Base-by-base conservation (phyloP, 2,797 vertebrate species). In the Microtus agrestis region DNA sequence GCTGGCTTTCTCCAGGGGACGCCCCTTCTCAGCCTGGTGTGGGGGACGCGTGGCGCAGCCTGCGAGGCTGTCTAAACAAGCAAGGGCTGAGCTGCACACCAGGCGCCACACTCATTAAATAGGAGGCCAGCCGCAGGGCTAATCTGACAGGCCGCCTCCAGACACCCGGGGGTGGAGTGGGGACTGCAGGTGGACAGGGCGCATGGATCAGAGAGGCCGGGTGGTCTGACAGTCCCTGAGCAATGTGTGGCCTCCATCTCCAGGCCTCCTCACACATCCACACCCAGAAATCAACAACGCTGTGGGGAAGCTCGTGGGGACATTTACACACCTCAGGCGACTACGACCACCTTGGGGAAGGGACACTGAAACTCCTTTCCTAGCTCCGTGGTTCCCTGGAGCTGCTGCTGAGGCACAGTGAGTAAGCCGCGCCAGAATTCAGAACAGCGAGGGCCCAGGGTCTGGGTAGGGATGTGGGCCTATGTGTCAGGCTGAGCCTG, bases 401-500 rank as follows among this genome's bases (percentile, higher is more conserved):
- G 92, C 34, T 6, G 14, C 34, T 8, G 14, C 82, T 31, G 29
- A 90, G 69, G 87, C n/a, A 0, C 11, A 8, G 77, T 92, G 94
- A 96, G 93, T 96, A 93, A 95, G 91, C 87, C 2, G 0, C 61
- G 59, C 89, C 91, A 92, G 88, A 88, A 91, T 85, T 86, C 31
- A 29, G 71, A 95, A 80, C 69, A 87, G 95, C 76, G 56, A n/a
- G 71, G 79, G 78, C 89, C 67, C 2, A 46, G 76, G 91, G 77
- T 79, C 94, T 91, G 89, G 80, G 87, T 89, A 93, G 91, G 63
- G 87, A 95, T 81, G 95, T 91, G 17, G 34, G 97, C 94, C 87
- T 89, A 79, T 84, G 71, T 95, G 94, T 96, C 95, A 94, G 78
- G 80, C 96, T 78, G 31, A 0, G 92, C 73, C 92, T 97, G 97